Evolutionary conservation across 2,888 invertebrate species (phyloP), one percentile per base, ranked within the genome.

Genomic region (Agrochola litura): DNA sequence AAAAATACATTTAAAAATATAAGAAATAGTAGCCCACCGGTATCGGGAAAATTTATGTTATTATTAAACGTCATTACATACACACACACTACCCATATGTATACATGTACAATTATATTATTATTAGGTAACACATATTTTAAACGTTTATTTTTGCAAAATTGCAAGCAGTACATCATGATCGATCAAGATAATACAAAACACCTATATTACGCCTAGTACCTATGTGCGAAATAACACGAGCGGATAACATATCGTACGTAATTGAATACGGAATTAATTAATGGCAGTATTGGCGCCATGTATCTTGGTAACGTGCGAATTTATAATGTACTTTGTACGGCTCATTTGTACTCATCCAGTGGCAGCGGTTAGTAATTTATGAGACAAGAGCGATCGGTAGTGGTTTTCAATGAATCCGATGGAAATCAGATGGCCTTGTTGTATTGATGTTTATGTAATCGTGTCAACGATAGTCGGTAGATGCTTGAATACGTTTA

Each of bases 231-330:
- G 49, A 67, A 16, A 66, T 77, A 77, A 79, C 79, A 52, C 12
- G 49, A 43, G 10, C 30, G 56, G 43, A 67, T 72, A 65, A 84
- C 80, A 60, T 70, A 60, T 71, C 14, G n/a, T 22, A 81, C 41
- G 73, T 82, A 86, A 86, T 76, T 82, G 56, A 82, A 82, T 76
- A 64, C 37, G 46, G 67, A 82, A 86, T 86, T 71, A 86, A 82
- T 82, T 46, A 82, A 69, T 85, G 25, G 63, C 6, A 43, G 25
- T 76, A 76, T 82, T 63, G 83, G 82, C 86, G 77, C 82, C 86
- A 65, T 61, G 82, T 77, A 46, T 82, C 46, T 41, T 52, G 72
- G 77, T 60, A 68, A 41, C 58, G 52, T 6, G 67, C 49, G 76
- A 82, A 74, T 82, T 86, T 86, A 83, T 77, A 86, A 82, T 76